phyloP scores from a whole-genome alignment of 1,140 invertebrate species.

The Saccostrea cuccullata region DNA sequence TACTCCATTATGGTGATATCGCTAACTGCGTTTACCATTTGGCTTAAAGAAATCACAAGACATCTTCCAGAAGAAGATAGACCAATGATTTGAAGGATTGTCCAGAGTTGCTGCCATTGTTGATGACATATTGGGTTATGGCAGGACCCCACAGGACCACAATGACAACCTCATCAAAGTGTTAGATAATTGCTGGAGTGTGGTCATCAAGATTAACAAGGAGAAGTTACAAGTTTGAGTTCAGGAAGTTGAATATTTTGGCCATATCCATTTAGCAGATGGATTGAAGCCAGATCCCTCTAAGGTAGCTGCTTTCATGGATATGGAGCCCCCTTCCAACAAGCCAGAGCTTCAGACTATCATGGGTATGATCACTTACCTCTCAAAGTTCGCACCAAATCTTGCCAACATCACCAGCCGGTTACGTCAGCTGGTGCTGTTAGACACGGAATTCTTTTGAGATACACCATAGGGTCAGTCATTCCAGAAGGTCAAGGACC shows the following conservation, averaged over 20 bases:
- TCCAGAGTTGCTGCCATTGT: slow-evolving; percentile 71
- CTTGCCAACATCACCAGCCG: no score
- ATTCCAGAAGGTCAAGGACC: slow-evolving; percentile 36
- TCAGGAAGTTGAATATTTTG: slow-evolving; percentile 69
- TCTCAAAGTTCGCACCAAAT: slow-evolving; percentile 39
- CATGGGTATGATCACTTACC: slow-evolving; percentile 42
- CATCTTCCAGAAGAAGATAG: slow-evolving; percentile 70
- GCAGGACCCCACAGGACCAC: slow-evolving; percentile 53
- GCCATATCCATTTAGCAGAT: slow-evolving; percentile 31
- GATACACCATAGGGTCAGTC: slow-evolving; percentile 29
- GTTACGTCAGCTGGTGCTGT: slow-evolving; percentile 30
- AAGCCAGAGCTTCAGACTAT: slow-evolving; percentile 48
- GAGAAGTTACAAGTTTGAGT: slow-evolving; percentile 47
- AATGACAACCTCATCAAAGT: slow-evolving; percentile 50
- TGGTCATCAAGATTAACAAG: slow-evolving; percentile 50
- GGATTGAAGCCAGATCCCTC: slow-evolving; percentile 56
- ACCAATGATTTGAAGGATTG: slow-evolving; percentile 70
- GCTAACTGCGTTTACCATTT: neutral
- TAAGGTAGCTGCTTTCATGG: slow-evolving; percentile 61
- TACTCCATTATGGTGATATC: slow-evolving; percentile 44
- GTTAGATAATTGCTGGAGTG: slow-evolving; percentile 39
- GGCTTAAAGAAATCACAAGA: slow-evolving; percentile 56
- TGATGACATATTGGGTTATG: no score
- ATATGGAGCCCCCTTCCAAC: slow-evolving; percentile 25
- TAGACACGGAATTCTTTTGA: slow-evolving; percentile 64